phyloP scores from a whole-genome alignment of 92 coral and sea anemone genomes.

The Meandrina meandrites region DNA sequence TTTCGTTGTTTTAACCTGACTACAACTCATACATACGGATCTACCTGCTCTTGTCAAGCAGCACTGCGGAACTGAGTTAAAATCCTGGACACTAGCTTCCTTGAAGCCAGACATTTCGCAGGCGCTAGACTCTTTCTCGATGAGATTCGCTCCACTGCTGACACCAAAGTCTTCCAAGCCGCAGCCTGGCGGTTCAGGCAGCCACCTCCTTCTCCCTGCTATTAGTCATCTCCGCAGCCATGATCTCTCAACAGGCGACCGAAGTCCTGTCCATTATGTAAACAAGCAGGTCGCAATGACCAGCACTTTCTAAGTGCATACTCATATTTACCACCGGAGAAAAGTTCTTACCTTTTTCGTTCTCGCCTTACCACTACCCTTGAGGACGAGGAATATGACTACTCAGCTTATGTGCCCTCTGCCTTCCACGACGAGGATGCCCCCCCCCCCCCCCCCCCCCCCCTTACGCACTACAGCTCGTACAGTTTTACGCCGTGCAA shows the following conservation, averaged over 20 bases:
- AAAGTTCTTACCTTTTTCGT: constrained; percentile 7
- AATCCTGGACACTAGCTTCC: too few relatives aligned
- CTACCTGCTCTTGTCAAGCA: too few relatives aligned
- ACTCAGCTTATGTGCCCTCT: neutral
- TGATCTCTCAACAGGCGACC: constrained; percentile 23
- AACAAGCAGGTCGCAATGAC: constrained; percentile 45
- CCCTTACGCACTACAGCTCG: neutral
- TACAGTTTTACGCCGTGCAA: neutral
- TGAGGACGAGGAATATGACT: constrained; percentile 37
- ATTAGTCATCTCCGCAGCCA: constrained; percentile 27
- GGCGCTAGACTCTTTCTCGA: too few relatives aligned
- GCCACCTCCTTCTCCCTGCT: too few relatives aligned
- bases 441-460: too few relatives aligned
- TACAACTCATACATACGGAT: constrained; percentile 18
- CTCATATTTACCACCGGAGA: constrained; percentile 3
- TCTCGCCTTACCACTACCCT: constrained; percentile 4
- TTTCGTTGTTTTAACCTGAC: constrained; percentile 21
- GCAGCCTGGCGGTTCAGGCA: too few relatives aligned
- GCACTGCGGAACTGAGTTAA: too few relatives aligned
- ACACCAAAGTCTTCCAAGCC: too few relatives aligned
- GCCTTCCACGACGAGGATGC: constrained; percentile 6
- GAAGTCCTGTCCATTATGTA: constrained; percentile 31
- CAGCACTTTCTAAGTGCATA: constrained; percentile 30
- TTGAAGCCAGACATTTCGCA: too few relatives aligned
- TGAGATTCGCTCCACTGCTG: constrained; percentile 21